Evolutionary conservation across 35 echinoderm and acorn worm genomes (phyloP).

Genomic region (Hemicentrotus pulcherrimus): DNA sequence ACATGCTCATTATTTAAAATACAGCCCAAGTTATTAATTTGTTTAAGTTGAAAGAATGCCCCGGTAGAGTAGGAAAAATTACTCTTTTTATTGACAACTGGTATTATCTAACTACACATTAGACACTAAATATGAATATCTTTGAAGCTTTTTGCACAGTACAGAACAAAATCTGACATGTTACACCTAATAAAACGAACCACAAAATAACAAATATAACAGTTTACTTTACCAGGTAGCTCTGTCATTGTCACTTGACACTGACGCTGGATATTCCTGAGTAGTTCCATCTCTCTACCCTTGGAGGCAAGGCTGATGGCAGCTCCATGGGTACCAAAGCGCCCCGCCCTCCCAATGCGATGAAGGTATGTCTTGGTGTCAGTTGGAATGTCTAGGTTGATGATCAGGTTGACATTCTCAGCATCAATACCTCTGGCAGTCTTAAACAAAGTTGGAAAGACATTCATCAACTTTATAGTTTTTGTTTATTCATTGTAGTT

Average conservation of each 20-base stretch:
- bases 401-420: slow-evolving; percentile 93
- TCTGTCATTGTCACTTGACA: slow-evolving; percentile 62
- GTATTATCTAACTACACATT: background rate
- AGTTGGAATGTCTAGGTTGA: slow-evolving; percentile 88
- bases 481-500: background rate
- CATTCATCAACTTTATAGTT: background rate
- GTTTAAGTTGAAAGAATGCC: background rate
- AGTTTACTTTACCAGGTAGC: slow-evolving; percentile 70
- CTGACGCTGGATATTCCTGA: slow-evolving; percentile 75
- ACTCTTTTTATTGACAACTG: background rate
- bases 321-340: slow-evolving; percentile 90
- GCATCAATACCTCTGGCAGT: slow-evolving; percentile 98
- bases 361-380: slow-evolving; percentile 96
- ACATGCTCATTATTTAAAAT: background rate
- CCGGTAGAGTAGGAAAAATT: background rate
- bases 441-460: slow-evolving; percentile 51
- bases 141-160: background rate
- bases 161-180: background rate
- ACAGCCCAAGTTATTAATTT: background rate
- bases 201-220: background rate
- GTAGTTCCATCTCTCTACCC: slow-evolving; percentile 69
- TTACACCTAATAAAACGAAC: background rate
- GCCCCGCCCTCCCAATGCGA: slow-evolving; percentile 90
- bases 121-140: background rate
- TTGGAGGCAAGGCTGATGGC: slow-evolving; percentile 78